Percentiles rank a stretch among this genome's conserved stretches.
These are phyloP conservation scores for Athetis lepigone DNA, from an alignment of 2,888 invertebrate genomes.

Conservation along the genomic window DNA sequence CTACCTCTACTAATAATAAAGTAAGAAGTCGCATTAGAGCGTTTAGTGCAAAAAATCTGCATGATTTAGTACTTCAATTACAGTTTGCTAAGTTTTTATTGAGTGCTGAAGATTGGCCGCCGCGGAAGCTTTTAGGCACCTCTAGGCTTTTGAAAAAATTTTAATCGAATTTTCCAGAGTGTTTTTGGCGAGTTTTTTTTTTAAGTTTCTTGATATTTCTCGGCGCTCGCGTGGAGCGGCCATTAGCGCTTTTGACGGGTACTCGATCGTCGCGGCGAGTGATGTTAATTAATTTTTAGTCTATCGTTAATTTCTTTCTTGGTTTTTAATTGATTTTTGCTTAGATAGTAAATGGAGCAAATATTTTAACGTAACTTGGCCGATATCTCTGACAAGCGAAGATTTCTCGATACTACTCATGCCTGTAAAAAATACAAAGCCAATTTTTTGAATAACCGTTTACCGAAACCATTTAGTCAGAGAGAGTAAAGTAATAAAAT, in stretches of 20 bases:
- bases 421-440: conserved; percentile 2
- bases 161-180: conserved; percentile 39
- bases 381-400: no score
- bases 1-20: conserved; percentile 60
- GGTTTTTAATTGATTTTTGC: conserved; percentile 2
- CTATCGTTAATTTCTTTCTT: conserved; percentile 12
- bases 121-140: conserved; percentile 15
- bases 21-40: conserved; percentile 64
- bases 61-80: conserved; percentile 63
- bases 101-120: conserved; percentile 53
- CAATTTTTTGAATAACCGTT: conserved; percentile 33
- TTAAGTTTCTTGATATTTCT: conserved; percentile 29
- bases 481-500: conserved; percentile 41
- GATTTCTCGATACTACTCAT: not conserved
- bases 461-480: conserved; percentile 34
- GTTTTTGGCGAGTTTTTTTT: conserved; percentile 22
- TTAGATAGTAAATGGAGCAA: not conserved
- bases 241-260: conserved; percentile 18
- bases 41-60: conserved; percentile 60
- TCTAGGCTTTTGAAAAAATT: conserved; percentile 29
- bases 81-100: conserved; percentile 60
- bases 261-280: conserved; percentile 7
- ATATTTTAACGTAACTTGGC: no score
- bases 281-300: conserved; percentile 35
- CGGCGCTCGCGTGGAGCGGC: not conserved